A percentile compares a stretch with the other conserved stretches of the same genome.
phyloP scores from a whole-genome alignment of 2,113 vertebrate genomes.

The Aegotheles bennettii region DNA sequence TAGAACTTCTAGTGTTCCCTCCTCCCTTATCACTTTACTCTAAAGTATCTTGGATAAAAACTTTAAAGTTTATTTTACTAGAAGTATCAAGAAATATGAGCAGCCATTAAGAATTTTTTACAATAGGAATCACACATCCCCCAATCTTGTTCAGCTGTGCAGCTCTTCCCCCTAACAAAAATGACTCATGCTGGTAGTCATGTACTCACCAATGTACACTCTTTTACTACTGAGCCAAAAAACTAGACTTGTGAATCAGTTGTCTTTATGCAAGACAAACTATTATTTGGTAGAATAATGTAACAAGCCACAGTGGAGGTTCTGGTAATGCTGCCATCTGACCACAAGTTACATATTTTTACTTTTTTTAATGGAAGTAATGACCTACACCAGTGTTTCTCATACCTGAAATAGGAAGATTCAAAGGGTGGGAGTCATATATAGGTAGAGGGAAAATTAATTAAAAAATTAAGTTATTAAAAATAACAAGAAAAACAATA shows the following conservation, averaged over 20 bases:
- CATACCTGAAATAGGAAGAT: not conserved
- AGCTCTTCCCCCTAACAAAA: not conserved
- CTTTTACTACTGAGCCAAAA: not conserved
- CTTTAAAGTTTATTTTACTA: not conserved
- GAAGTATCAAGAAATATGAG: not conserved
- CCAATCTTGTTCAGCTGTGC: not conserved
- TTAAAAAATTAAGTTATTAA: constrained; percentile 26
- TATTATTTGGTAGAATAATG: not conserved
- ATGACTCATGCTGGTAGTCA: not conserved
- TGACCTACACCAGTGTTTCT: not conserved
- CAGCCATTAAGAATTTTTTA: not conserved
- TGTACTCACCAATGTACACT: not conserved
- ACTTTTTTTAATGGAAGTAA: not conserved
- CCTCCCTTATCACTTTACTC: not conserved
- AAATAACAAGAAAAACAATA: constrained; percentile 25
- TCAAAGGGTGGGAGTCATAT: not conserved
- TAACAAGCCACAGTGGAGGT: not conserved
- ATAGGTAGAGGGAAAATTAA: not conserved
- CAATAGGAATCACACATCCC: not conserved
- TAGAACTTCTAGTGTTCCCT: not conserved
- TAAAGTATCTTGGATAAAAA: not conserved
- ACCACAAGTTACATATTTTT: not conserved
- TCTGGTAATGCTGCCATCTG: not conserved
- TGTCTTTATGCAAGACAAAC: not conserved
- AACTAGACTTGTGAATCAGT: not conserved